Evolutionary conservation across 2,113 vertebrate species (phyloP).

Genomic region (Garra rufa): DNA sequence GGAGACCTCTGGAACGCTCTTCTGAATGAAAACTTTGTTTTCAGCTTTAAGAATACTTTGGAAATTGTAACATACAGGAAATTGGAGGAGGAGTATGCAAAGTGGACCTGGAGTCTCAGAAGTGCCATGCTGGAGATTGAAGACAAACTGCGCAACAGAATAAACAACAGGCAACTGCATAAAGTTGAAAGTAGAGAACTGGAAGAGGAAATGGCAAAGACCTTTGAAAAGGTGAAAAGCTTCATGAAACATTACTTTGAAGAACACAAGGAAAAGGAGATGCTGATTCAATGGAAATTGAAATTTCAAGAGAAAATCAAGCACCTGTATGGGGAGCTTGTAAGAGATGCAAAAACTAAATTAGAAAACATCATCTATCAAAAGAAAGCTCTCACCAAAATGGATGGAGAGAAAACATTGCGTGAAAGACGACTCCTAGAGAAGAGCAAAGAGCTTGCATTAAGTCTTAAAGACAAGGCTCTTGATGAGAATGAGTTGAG

Average conservation of each 20-base stretch:
- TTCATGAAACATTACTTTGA: constrained; percentile 64
- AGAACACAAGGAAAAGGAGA: constrained; percentile 65
- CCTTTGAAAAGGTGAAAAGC: constrained; percentile 40
- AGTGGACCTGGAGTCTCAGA: constrained; percentile 53
- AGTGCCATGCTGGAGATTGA: constrained; percentile 63
- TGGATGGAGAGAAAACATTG: constrained; percentile 49
- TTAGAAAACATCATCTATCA: constrained; percentile 48
- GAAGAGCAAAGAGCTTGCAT: constrained; percentile 58
- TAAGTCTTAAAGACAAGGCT: constrained; percentile 41
- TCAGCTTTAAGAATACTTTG: constrained; percentile 72
- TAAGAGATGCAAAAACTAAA: constrained; percentile 56
- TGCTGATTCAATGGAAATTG: constrained; percentile 66
- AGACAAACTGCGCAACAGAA: constrained; percentile 58
- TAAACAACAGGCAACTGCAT: constrained; percentile 57
- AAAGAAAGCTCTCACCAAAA: constrained; percentile 53
- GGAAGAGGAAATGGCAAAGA: constrained; percentile 28
- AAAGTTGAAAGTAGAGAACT: constrained; percentile 27
- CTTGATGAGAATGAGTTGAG: constrained; percentile 56
- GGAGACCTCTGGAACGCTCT: constrained; percentile 65
- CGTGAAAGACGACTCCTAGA: constrained; percentile 59
- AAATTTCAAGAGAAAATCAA: constrained; percentile 53
- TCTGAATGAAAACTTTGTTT: constrained; percentile 61
- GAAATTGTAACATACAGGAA: constrained; percentile 66
- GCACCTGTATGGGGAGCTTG: constrained; percentile 54
- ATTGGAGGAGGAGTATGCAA: constrained; percentile 58